Conservation (phyloP, 2,797 vertebrate species). For the Cygnus olor region DNA sequence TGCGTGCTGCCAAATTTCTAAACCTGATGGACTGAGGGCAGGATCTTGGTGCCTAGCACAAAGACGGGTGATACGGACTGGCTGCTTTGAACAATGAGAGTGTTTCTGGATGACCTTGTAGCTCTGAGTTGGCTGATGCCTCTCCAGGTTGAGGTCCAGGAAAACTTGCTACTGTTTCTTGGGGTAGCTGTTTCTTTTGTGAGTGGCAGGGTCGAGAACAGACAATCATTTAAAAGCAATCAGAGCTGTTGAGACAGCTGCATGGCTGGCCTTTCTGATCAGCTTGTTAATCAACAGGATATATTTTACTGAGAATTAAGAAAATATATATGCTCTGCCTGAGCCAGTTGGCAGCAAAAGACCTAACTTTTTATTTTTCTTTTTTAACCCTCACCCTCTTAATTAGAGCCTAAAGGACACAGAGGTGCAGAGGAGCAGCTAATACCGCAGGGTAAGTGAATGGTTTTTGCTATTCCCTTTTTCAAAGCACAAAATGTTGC, state of each 20-base stretch:
- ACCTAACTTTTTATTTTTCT: background rate
- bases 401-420: constrained; percentile 56
- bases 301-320: constrained; percentile 39
- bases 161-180: constrained; percentile 51
- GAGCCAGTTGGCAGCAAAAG: constrained; percentile 46
- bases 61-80: background rate
- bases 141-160: constrained; percentile 45
- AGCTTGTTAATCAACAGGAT: constrained; percentile 63
- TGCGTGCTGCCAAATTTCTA: background rate
- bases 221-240: constrained; percentile 48
- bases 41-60: background rate
- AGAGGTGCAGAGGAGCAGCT: constrained; percentile 59
- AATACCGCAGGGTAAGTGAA: constrained; percentile 58
- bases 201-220: constrained; percentile 49
- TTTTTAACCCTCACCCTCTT: background rate
- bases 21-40: background rate
- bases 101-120: background rate
- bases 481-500: background rate
- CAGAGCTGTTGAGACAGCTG: constrained; percentile 69
- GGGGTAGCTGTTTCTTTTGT: constrained; percentile 15
- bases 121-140: constrained; percentile 5
- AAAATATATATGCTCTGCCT: constrained; percentile 21
- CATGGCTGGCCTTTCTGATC: constrained; percentile 37
- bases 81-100: background rate
- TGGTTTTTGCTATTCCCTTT: background rate